Evolutionary conservation across 2,797 vertebrate species (phyloP), one percentile per base, ranked within the genome.

Genomic region (Micropoecilia bifurca): DNA sequence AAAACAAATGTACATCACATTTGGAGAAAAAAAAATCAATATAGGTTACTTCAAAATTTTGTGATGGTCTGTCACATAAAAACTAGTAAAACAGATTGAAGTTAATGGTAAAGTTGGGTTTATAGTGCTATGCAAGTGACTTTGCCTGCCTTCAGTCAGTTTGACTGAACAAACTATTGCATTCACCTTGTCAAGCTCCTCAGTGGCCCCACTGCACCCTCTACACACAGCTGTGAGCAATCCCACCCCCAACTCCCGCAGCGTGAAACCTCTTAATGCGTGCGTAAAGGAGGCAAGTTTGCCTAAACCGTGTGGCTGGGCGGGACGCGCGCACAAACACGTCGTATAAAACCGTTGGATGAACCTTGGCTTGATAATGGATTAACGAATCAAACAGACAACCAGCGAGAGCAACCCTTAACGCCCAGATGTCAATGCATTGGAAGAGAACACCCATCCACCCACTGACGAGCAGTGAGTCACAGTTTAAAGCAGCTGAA

Each of bases 361-460:
- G 90, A 91, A 91, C 89, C 86, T 90, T 81, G 83, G 75, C 82
- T 84, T 85, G 83, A 85, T 93, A 85, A 88, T 83, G 91, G 89
- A 93, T 94, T 91, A 94, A 90, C 88, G 80, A 88, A 79, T 80
- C 87, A 88, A 81, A 88, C 84, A 80, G 83, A 88, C 50, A 81
- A 53, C 80, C 41, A 77, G 59, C 83, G 18, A 66, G 36, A 39
- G 33, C 36, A 25, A 41, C 7, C 8, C 63, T 41, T 20, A 36
- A 74, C 89, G 66, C 89, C 92, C 91, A 92, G 92, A 95, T 94
- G 89, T 92, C 91, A 90, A 80, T 86, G 90, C 86, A 89, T 89
- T 85, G 90, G 93, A 91, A 88, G 89, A 88, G 80, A 89, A 85
- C 85, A 90, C 74, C 81, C 88, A 87, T 89, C 87, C 91, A 86